Base-by-base conservation (phyloP, 2,888 invertebrate genomes). In the Linyphia triangularis region DNA sequence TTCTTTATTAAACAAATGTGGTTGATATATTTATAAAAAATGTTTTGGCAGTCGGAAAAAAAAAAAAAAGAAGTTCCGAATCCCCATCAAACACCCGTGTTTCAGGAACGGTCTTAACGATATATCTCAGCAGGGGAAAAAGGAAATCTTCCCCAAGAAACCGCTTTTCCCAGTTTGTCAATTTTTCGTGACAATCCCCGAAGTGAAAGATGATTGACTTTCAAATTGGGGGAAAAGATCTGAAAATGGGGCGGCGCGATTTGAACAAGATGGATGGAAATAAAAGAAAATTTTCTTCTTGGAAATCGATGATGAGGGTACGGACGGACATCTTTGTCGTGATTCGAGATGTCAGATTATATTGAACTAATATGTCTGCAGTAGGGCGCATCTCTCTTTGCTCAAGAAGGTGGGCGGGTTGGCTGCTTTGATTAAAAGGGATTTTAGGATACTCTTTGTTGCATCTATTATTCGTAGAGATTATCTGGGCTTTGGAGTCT, bases 201-300 rank as follows among this genome's bases (percentile, higher is more conserved):
- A 43, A 65, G 65, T 43, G 75, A 78, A 65, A 65, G 63, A 78
- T 78, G 78, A 78, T 78, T 78, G 78, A 78, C 78, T 78, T 78
- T 78, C 78, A 78, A 65, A 78, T 78, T 65, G 43, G 22, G 43
- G 40, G 63, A 43, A 78, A 65, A 65, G 78, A n/a, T 78, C 22
- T 78, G 78, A 65, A n/a, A 65, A 65, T 40, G 65, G 78, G 75
- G 65, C 43, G 65, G 63, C 43, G 40, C 43, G 43, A 65, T 43
- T 78, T 75, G 22, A 43, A 63, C 43, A 65, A 78, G 65, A 78
- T 63, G 78, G 78, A 78, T 63, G 65, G 30, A 78, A 78, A 78
- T 78, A 65, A 65, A 65, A 43, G 65, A 43, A 65, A 19, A 63
- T 78, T 59, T 75, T 28, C 33, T 13, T 30, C n/a, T 30, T n/a